Evolutionary conservation across 2,113 vertebrate species (phyloP).

Genomic region (Gobiocypris rarus): DNA sequence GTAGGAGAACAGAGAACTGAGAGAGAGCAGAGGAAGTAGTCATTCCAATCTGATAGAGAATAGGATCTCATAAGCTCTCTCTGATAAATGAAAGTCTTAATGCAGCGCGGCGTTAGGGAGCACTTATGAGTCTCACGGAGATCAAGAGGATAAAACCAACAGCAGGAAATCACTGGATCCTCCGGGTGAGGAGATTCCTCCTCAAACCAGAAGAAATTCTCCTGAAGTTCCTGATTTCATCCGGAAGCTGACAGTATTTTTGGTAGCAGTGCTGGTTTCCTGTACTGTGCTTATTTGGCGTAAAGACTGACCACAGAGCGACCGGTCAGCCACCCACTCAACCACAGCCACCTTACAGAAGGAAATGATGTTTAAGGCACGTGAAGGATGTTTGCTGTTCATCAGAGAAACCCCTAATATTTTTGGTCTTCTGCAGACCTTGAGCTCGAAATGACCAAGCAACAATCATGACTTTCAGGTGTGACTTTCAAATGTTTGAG

Average conservation of each 20-base stretch:
- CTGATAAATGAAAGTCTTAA: neutral
- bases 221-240: neutral
- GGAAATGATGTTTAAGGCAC: too few species aligned
- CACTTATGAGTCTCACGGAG: neutral
- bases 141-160: neutral
- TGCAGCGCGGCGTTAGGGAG: neutral
- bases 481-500: too few species aligned
- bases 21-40: neutral
- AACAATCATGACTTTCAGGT: neutral
- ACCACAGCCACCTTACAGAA: neutral
- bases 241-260: neutral
- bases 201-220: neutral
- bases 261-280: neutral
- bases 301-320: neutral
- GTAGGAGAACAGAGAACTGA: neutral
- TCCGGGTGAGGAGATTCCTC: neutral
- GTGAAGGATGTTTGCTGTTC: neutral
- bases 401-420: neutral
- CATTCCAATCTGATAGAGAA: neutral
- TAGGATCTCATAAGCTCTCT: neutral
- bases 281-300: neutral
- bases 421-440: neutral
- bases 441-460: neutral
- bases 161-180: neutral
- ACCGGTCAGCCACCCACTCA: neutral